Evolutionary conservation across 2,113 vertebrate species (phyloP).

Genomic region (Pelusios castaneus): DNA sequence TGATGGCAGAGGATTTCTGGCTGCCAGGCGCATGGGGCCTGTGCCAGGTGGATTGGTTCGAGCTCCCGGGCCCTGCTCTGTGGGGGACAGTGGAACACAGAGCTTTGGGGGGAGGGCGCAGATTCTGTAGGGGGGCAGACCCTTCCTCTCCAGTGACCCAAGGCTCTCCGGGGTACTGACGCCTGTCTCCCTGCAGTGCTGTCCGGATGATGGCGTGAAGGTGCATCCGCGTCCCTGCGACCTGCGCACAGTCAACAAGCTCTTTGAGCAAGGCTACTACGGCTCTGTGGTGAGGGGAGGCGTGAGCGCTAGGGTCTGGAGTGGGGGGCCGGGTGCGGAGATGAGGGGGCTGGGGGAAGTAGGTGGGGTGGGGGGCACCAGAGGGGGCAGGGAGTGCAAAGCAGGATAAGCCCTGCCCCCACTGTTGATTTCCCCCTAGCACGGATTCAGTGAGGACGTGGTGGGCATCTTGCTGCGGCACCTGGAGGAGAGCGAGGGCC

Average conservation of each 20-base stretch:
- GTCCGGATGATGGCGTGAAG: constrained; percentile 68
- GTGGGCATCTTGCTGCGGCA: constrained; percentile 62
- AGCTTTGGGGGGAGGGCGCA: not conserved
- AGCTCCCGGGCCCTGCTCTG: not conserved
- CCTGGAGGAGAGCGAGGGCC: constrained; percentile 49
- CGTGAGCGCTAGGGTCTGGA: not conserved
- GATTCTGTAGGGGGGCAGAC: not conserved
- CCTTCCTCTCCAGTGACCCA: not conserved
- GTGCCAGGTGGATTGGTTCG: too few species aligned
- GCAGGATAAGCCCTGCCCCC: not conserved
- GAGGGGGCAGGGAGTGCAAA: not conserved
- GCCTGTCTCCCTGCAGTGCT: constrained; percentile 73
- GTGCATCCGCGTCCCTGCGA: constrained; percentile 79
- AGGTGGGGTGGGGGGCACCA: not conserved
- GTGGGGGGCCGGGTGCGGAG: too few species aligned
- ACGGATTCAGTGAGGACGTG: constrained; percentile 73
- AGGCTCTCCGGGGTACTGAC: not conserved
- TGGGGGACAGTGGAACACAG: too few species aligned
- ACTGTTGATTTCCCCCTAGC: constrained; percentile 38
- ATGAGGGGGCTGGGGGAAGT: not conserved
- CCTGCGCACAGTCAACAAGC: constrained; percentile 84
- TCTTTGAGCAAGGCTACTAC: constrained; percentile 89
- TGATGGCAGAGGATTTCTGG: too few species aligned
- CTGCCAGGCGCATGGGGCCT: too few species aligned
- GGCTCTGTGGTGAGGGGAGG: constrained; percentile 84